Base-by-base conservation (phyloP, 1,140 invertebrate genomes). In the Anastatus disparis region DNA sequence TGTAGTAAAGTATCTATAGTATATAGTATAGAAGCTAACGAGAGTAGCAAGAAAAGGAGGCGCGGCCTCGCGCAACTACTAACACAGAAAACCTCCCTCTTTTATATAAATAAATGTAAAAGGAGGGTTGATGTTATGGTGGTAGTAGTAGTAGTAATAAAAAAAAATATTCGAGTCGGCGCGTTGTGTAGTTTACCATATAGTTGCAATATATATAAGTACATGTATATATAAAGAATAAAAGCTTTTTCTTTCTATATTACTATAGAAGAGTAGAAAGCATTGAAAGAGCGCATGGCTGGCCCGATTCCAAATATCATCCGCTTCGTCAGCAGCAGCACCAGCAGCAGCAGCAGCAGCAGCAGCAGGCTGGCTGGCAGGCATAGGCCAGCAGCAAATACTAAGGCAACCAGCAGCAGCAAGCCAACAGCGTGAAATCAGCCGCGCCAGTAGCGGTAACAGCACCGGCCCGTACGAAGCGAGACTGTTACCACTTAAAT, bases 301-400 rank as follows among this genome's bases (percentile, higher is more conserved):
- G 83, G 82, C 82, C 75, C 70, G 67, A 63, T 73, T 84, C 83
- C 83, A 85, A 62, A 59, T 31, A 58, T 55, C 44, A 83, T 78
- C 12, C 62, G 62, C 31, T 12, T 24, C 31, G 31, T 7, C 48
- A 38, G 66, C 38, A 13, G 31, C 46, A 20, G 17, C 26, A 10
- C 26, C 31, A 50, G 8, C 58, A 29, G 10, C 26, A 40, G 46
- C 20, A 8, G 48, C 9, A 12, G 24, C n/a, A 13, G 26, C 26
- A 26, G 24, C 40, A n/a, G 8, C n/a, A 10, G 78, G 77, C 77
- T 78, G 78, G 79, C 77, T 78, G 77, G 76, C 71, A 75, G 61
- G 63, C 69, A 67, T n/a, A n/a, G n/a, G n/a, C 26, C 65, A 74
- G 48, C 73, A 66, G 52, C 77, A 74, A 77, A 76, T 76, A 71